These are phyloP conservation scores for Campoletis sonorensis DNA, from an alignment of 1,140 invertebrate genomes.

Conservation along the genomic window DNA sequence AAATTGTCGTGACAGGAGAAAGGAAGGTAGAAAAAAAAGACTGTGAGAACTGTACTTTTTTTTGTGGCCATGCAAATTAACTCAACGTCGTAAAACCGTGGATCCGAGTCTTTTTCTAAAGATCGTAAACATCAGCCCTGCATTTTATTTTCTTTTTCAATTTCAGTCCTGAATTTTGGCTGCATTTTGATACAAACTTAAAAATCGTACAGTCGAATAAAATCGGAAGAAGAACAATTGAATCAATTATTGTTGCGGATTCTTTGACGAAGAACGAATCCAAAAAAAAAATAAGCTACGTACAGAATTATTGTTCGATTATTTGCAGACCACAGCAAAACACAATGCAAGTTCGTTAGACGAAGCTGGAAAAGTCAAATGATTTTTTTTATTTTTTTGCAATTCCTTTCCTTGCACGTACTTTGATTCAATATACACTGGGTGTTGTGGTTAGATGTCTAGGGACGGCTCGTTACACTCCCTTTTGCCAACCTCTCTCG, in stretches of 20 bases:
- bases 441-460: neutral
- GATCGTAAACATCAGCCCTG: no score
- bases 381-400: neutral
- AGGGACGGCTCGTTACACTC: conserved; percentile 42
- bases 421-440: conserved; percentile 12
- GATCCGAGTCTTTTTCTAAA: no score
- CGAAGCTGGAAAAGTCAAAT: neutral
- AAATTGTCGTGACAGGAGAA: no score
- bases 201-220: neutral
- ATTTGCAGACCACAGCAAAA: neutral
- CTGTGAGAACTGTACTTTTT: no score
- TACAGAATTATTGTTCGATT: neutral
- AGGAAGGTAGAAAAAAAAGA: no score
- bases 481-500: conserved; percentile 3
- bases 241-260: neutral
- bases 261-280: conserved; percentile 16
- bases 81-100: no score
- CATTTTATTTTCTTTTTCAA: no score
- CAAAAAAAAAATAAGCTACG: no score
- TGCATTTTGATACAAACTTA: no score
- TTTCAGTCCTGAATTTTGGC: no score
- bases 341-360: conserved; percentile 52
- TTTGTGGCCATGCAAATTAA: no score
- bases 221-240: neutral
- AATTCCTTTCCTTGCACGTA: no score